Evolutionary conservation across 1,140 invertebrate genomes (phyloP), one percentile per base, ranked within the genome.

Genomic region (Brachionus calyciflorus): DNA sequence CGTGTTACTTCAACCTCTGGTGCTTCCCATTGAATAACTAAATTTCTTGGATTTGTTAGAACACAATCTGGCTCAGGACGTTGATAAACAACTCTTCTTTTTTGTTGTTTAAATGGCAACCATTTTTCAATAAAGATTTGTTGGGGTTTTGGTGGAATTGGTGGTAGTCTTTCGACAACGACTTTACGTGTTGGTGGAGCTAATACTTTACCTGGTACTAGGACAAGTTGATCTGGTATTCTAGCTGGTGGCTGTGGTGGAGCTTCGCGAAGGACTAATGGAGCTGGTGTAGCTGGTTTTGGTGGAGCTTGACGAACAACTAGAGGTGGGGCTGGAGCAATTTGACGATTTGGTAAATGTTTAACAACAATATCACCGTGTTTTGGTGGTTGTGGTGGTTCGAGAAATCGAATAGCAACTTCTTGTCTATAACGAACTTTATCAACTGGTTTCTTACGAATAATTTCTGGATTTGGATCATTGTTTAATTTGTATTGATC

Each of bases 81-180:
- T 28, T 77, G 28, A 17, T 48, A 41, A 12, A 77, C 33, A 70
- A 77, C 60, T 7, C 44, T 7, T 55, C 76, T 44, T 26, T 28
- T 46, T 40, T 68, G 60, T 26, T 70, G 76, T 40, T 68, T 55
- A 30, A 68, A 77, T 9, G 46, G 46, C 40, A 77, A 68, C 76
- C 76, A 77, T 68, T 48, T 68, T 57, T 77, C 76, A 4, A 77
- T 40, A 44, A 70, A 46, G 28, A 77, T n/a, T 53, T 77, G 33
- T 14, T 40, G 30, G 12, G 76, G 76, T 57, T 77, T 77, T 3
- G 60, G 49, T 65, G 76, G 76, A 26, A 68, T 40, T 7, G 30
- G 19, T 49, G 60, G 60, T 41, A 69, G 44, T 0, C 65, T 17
- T 44, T 77, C 76, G 17, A 77, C 63, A 24, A 77, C 55, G 2